Evolutionary conservation across 2,888 invertebrate species (phyloP), one percentile per base, ranked within the genome.

Genomic region (Boloria selene): DNA sequence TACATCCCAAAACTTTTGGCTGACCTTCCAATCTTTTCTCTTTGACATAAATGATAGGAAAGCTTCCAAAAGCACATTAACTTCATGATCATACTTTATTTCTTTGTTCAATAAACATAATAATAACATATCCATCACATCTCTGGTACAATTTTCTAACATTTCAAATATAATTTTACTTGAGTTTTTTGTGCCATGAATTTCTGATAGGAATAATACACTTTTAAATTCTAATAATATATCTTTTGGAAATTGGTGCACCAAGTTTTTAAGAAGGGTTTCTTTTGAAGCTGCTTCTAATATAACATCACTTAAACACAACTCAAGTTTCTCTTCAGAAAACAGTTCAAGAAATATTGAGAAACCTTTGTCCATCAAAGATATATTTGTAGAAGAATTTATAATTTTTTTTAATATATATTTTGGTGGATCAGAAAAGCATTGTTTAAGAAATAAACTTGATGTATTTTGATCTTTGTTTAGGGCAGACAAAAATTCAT

Each of bases 281-380:
- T 88, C 81, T 70, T 84, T 86, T 0, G 91, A 92, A 16, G 90
- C 88, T 3, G 84, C 77, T 75, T 90, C 89, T 45, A 88, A 53
- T 79, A 92, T 85, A 1, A 90, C 71, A 51, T 88, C 85, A 13
- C 86, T 75, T 44, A 92, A 76, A 74, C 76, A 85, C 2, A 72
- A 71, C 64, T 87, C 85, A 56, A 92, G 73, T 73, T 81, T 84
- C 0, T 80, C 76, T 64, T 85, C 84, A 60, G 84, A 77, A 73
- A 82, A 90, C 50, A 86, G 18, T 65, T 87, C 77, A 22, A 86
- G 59, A 72, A 88, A 91, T 50, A 86, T 54, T 70, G 74, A 82
- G 61, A 90, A 82, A 13, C 83, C 81, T 0, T 76, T 17, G 73
- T 90, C 89, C 75, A 91, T 74, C 73, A 77, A 74, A 22, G 64